Evolutionary conservation across 2,888 invertebrate species (phyloP), one percentile per base, ranked within the genome.

Genomic region (Brachyopa scutellaris): DNA sequence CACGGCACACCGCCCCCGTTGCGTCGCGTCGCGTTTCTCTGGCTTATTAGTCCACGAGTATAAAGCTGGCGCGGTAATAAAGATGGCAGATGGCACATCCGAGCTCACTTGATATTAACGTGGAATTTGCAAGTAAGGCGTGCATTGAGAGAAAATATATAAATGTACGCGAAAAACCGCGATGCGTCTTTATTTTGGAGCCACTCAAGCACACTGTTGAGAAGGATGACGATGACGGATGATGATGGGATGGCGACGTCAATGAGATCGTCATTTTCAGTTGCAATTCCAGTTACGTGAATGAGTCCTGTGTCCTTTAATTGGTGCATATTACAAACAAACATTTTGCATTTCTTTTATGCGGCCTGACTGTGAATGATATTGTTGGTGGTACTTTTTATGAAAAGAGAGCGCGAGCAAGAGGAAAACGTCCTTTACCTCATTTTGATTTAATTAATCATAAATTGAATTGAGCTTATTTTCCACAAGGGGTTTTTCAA

Each of bases 141-240:
- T 26, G 6, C 3, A 26, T 26, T 5, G 6, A 26, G 6, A 26
- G 6, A 26, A 26, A 26, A 26, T 6, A 5, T 26, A 66, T 53
- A 51, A 70, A 62, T 77, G 47, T 61, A 82, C 77, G 77, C 72
- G 82, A 82, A 82, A 66, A 61, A 61, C 70, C 82, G 70, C 82
- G 82, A 82, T 77, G 70, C 82, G 82, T 82, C 77, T 82, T 77
- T 66, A 77, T 77, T 82, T 82, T 15, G 59, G 33, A 77, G 61
- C 82, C 53, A 77, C 77, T 82, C 61, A 72, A 61, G 51, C 45
- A 15, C 42, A 13, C n/a, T 40, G 45, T 26, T 45, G 11, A 67
- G 11, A 23, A 47, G 15, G 47, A 40, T 15, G 38, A 70, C 11
- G 33, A 55, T 2, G 55, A 31, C 11, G 17, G 29, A 15, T 13